phyloP scores from a whole-genome alignment of 1,140 invertebrate species.

The Uloborus diversus region DNA sequence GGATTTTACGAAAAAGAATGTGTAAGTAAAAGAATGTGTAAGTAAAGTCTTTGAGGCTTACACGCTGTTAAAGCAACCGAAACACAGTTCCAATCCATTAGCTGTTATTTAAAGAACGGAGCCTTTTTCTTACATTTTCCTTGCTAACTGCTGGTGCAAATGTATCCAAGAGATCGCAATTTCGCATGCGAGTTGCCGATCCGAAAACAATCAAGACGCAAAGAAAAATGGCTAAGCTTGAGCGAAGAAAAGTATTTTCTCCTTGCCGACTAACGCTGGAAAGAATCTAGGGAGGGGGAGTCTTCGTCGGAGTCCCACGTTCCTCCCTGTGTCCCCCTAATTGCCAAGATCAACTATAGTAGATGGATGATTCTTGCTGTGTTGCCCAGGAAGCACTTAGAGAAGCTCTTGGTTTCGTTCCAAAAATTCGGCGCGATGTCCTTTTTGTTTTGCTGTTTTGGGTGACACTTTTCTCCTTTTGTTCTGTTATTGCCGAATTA shows the following conservation, averaged over 20 bases:
- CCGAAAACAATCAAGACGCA: constrained; percentile 6
- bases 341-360: constrained; percentile 21
- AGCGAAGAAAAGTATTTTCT: constrained; percentile 28
- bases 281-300: too few relatives aligned
- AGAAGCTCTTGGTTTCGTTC: constrained; percentile 22
- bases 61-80: too few relatives aligned
- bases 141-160: constrained; percentile 22
- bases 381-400: constrained; percentile 20
- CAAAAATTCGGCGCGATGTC: constrained; percentile 22
- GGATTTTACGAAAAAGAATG: too few relatives aligned
- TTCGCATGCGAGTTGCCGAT: constrained; percentile 31
- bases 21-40: too few relatives aligned
- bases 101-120: too few relatives aligned
- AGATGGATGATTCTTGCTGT: constrained; percentile 35
- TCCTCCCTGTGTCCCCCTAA: constrained; percentile 1
- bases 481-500: not conserved
- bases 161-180: constrained; percentile 9
- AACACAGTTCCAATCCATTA: too few relatives aligned
- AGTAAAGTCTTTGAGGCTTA: too few relatives aligned
- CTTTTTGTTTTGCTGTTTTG: not conserved
- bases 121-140: too few relatives aligned
- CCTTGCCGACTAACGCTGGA: too few relatives aligned
- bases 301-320: not conserved
- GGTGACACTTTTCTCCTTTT: constrained; percentile 27
- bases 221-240: not conserved